Conservation (phyloP, 2,113 vertebrate species). For the Macroglossus sobrinus region DNA sequence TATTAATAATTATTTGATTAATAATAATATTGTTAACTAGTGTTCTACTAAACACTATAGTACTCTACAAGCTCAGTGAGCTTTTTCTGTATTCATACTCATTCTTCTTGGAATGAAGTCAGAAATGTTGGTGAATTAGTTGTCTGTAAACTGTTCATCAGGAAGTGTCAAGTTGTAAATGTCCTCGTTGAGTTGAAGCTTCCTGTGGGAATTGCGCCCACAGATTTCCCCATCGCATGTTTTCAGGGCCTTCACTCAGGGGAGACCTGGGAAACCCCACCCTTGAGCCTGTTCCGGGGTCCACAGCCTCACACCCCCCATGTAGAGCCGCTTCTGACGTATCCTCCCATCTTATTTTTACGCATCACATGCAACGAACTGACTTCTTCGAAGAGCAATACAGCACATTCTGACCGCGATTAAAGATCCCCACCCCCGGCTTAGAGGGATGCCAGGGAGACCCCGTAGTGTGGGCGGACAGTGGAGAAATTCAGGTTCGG, state of each 20-base stretch:
- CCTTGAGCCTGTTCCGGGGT: not conserved
- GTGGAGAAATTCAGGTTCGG: not conserved
- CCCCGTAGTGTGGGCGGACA: not conserved
- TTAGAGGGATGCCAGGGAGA: not conserved
- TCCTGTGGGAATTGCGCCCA: not conserved
- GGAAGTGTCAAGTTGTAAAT: not conserved
- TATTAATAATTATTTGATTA: not conserved
- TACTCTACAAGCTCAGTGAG: not conserved
- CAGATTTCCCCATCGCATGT: not conserved
- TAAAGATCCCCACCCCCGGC: not conserved
- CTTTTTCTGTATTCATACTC: not conserved
- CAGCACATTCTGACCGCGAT: not conserved
- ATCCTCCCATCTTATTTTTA: not conserved
- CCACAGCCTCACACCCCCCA: not conserved
- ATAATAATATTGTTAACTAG: not conserved
- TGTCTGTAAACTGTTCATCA: not conserved
- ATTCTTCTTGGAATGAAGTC: not conserved
- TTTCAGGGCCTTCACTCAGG: not conserved
- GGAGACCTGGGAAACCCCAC: not conserved
- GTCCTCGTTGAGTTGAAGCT: not conserved
- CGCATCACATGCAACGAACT: not conserved
- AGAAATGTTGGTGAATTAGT: not conserved
- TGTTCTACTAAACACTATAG: not conserved
- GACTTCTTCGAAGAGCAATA: not conserved
- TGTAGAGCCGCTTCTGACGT: not conserved